phyloP scores from a whole-genome alignment of 1,140 invertebrate genomes.

The Drosophila triauraria region DNA sequence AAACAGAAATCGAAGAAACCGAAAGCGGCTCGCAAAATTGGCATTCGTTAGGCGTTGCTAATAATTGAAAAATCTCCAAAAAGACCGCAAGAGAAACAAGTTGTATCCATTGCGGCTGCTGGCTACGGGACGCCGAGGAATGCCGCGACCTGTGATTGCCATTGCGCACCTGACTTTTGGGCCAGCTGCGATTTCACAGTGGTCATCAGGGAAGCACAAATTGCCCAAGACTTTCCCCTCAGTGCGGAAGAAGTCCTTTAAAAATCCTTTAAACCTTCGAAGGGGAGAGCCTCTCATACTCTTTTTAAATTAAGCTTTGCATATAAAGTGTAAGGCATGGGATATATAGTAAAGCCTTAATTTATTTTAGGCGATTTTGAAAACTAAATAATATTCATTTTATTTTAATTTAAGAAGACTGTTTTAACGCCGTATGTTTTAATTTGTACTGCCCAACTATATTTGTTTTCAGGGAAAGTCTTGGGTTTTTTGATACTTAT shows the following conservation, averaged over 20 bases:
- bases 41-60: constrained; percentile 78
- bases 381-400: not conserved
- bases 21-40: constrained; percentile 58
- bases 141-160: constrained; percentile 39
- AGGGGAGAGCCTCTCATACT: not conserved
- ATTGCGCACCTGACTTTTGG: constrained; percentile 55
- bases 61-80: constrained; percentile 75
- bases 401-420: no score
- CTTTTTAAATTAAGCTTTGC: not conserved
- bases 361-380: no score
- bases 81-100: constrained; percentile 58
- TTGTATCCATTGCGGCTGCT: constrained; percentile 29
- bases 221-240: constrained; percentile 4
- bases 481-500: not conserved
- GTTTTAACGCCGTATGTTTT: no score
- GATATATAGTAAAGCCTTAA: no score
- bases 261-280: not conserved
- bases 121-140: constrained; percentile 57
- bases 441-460: not conserved
- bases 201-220: constrained; percentile 1
- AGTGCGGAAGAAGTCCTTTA: not conserved
- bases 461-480: not conserved
- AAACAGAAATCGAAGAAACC: constrained; percentile 55
- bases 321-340: no score
- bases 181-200: constrained; percentile 33